Evolutionary conservation across 2,888 invertebrate species (phyloP), one percentile per base, ranked within the genome.

Genomic region (Fragum whitleyi): DNA sequence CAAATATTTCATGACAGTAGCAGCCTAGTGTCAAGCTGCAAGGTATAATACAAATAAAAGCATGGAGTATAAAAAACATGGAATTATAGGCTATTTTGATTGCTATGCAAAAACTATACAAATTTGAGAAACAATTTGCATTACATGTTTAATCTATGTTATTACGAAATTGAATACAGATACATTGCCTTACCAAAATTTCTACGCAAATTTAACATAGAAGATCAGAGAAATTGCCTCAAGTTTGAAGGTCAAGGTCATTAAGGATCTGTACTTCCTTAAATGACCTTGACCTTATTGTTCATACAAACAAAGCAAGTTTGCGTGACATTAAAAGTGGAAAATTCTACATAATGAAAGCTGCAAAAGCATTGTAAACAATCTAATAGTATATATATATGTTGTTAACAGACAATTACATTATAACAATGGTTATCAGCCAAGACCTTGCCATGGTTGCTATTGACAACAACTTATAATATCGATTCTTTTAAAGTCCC

Each of bases 11-110:
- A 59, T 57, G 67, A 72, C 47, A 57, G 72, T 68, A 77, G 73
- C 77, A 77, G 77, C 73, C 77, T 19, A n/a, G 5, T 47, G n/a
- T 47, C 5, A 47, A 47, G 47, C n/a, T 47, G 14, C 19, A 47
- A 3, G 14, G n/a, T 47, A 47, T 47, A n/a, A 47, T 47, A 47
- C 47, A 47, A n/a, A 14, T 47, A 47, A 47, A 47, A 47, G 47
- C 47, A 47, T 14, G 16, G 47, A n/a, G 14, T 19, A 19, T 19
- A 47, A 47, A 47, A 47, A 47, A 47, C 47, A 47, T 47, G 14
- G 47, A 47, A 47, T 47, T 47, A 47, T 47, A n/a, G 5, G n/a
- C 19, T 47, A 14, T 47, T 47, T 47, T 47, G 47, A 47, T 47
- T 47, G 47, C 47, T 47, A 47, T 47, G 47, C 47, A 47, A 47